Base-by-base conservation (phyloP, 2,797 vertebrate genomes). In the Mus caroli region DNA sequence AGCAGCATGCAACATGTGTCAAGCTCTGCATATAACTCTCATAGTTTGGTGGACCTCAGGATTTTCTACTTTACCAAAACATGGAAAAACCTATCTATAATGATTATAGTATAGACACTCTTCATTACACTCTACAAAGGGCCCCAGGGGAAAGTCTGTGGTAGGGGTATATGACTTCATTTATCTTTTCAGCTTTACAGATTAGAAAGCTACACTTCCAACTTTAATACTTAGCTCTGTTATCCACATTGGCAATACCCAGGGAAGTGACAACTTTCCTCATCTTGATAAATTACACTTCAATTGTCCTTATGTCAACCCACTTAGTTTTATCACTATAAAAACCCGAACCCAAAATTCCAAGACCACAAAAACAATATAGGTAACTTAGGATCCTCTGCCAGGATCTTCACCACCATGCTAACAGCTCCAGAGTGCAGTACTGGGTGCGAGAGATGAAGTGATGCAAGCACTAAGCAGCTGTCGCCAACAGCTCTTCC, bases 1-100 rank as follows among this genome's bases (percentile, higher is more conserved):
- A 91, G 92, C 7, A 97, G 90, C 88, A 91, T 46, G 73, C n/a
- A 86, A 60, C 12, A 91, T 37, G 92, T 92, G n/a, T 85, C 37
- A 93, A 92, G 1, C 2, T 93, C 75, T 85, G 84, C 43, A 92
- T n/a, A 31, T 2, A 4, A 64, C 28, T 64, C 52, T 83, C 56
- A 0, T 0, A 79, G 0, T 56, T 40, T 11, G 71, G 84, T 37
- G 76, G 5, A 89, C 24, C 85, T 14, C 83, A 91, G 24, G 90
- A 2, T 31, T 77, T 93, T 62, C 69, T 2, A 76, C 52, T 94
- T 91, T 77, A 50, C 69, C 46, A 90, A 91, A 79, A 50, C 12
- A 93, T 6, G 11, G 37, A 28, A 12, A 19, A 8, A 31, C n/a
- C 76, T 67, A 58, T 14, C 54, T 31, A 46, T 0, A 92, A 77